Percentiles rank a stretch among this genome's conserved stretches.
Evolutionary conservation across 2,113 vertebrate genomes (phyloP).

Genomic region (Pholis gunnellus): DNA sequence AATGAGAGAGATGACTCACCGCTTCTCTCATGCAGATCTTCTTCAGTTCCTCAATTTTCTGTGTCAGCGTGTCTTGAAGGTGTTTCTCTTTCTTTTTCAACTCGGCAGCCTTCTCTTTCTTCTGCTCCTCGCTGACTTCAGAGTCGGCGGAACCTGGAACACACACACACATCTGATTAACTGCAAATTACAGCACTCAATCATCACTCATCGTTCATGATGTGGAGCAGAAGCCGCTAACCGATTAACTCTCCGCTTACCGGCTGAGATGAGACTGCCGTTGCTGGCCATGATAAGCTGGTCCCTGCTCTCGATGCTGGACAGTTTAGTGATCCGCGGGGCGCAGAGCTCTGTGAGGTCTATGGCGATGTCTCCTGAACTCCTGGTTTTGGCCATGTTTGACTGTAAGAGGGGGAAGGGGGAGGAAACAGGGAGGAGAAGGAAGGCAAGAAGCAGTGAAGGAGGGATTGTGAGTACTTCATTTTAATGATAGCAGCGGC

Average conservation of each 20-base stretch:
- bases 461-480: slow-evolving; percentile 38
- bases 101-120: slow-evolving; percentile 93
- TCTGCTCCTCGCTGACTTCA: slow-evolving; percentile 92
- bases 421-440: not conserved
- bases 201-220: slow-evolving; percentile 12
- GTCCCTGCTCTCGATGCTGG: slow-evolving; percentile 88
- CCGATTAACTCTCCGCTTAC: slow-evolving; percentile 75
- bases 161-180: slow-evolving; percentile 29
- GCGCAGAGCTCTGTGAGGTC: slow-evolving; percentile 91
- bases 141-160: slow-evolving; percentile 92
- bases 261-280: slow-evolving; percentile 95
- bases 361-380: slow-evolving; percentile 93
- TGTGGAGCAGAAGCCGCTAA: slow-evolving; percentile 2
- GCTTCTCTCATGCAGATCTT: slow-evolving; percentile 95
- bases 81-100: slow-evolving; percentile 92
- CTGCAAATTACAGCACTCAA: slow-evolving; percentile 21
- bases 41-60: slow-evolving; percentile 94
- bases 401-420: slow-evolving; percentile 79
- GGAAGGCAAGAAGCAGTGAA: not conserved
- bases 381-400: slow-evolving; percentile 92
- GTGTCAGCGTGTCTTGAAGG: slow-evolving; percentile 89
- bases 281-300: slow-evolving; percentile 96
- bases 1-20: slow-evolving; percentile 82
- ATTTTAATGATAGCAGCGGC: slow-evolving; percentile 58
- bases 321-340: slow-evolving; percentile 85